phyloP scores from a whole-genome alignment of 1,140 invertebrate species.

The Drosophila obscura region DNA sequence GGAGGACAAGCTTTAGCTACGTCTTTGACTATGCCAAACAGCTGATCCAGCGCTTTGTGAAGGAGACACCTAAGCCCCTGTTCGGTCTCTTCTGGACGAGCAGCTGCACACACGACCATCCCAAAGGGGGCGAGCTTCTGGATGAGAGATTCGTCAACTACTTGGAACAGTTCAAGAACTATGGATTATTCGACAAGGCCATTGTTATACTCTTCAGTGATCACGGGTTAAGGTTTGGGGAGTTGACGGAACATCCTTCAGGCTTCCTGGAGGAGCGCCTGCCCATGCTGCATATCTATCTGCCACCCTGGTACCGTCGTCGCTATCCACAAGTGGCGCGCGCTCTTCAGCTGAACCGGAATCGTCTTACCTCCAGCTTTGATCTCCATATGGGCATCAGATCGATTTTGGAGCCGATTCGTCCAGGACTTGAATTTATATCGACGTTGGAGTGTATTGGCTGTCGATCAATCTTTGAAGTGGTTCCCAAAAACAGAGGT shows the following conservation, averaged over 20 bases:
- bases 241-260: constrained; percentile 86
- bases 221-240: constrained; percentile 94
- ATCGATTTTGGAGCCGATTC: constrained; percentile 86
- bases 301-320: constrained; percentile 89
- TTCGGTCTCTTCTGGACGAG: constrained; percentile 93
- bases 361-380: constrained; percentile 90
- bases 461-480: constrained; percentile 88
- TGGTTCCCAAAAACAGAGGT: constrained; percentile 86
- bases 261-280: constrained; percentile 94
- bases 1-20: constrained; percentile 85
- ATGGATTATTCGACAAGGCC: constrained; percentile 87
- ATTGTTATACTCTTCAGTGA: constrained; percentile 94
- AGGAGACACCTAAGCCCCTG: constrained; percentile 85
- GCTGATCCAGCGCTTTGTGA: constrained; percentile 83
- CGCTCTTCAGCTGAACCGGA: constrained; percentile 89
- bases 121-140: constrained; percentile 87
- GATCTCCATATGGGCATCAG: constrained; percentile 89
- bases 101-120: constrained; percentile 89
- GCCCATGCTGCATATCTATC: constrained; percentile 91
- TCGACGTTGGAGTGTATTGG: constrained; percentile 50
- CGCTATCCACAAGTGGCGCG: constrained; percentile 86
- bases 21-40: constrained; percentile 85
- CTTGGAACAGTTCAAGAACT: constrained; percentile 85
- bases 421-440: constrained; percentile 86
- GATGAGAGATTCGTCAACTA: constrained; percentile 86